Evolutionary conservation across 2,113 vertebrate genomes (phyloP).

Genomic region (Narcine bancroftii): DNA sequence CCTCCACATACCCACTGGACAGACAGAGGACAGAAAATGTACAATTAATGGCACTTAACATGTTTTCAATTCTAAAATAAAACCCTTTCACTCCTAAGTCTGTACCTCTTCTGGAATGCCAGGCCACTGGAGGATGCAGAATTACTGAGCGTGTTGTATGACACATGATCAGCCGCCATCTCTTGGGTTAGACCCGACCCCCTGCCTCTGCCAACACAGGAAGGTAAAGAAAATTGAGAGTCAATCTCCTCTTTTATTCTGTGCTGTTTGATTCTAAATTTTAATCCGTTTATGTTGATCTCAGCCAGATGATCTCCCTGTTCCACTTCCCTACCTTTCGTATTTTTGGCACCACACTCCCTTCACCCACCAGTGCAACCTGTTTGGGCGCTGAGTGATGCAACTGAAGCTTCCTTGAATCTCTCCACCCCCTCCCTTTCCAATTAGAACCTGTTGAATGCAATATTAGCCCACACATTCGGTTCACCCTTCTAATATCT

Average conservation of each 20-base stretch:
- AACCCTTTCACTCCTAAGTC: neutral
- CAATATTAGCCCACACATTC: too few relatives aligned
- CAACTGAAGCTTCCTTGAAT: neutral
- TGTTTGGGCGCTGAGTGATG: neutral
- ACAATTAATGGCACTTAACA: too few relatives aligned
- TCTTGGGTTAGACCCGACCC: neutral
- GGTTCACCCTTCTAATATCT: too few relatives aligned
- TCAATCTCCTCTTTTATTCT: neutral
- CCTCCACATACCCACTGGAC: too few relatives aligned
- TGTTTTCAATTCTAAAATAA: neutral
- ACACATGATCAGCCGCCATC: neutral
- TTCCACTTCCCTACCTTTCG: neutral
- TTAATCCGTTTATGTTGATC: neutral
- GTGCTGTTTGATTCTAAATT: neutral
- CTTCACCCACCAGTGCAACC: neutral
- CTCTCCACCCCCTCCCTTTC: too few relatives aligned
- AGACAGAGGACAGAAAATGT: too few relatives aligned
- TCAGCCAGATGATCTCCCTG: neutral
- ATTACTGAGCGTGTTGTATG: neutral
- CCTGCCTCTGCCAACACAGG: neutral
- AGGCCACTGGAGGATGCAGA: neutral
- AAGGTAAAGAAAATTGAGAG: neutral
- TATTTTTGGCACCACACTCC: too few relatives aligned
- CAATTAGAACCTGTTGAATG: too few relatives aligned
- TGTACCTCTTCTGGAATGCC: slow-evolving; percentile 18